Conservation (phyloP, 2,888 invertebrate species). For the Tenthredo distinguenda region DNA sequence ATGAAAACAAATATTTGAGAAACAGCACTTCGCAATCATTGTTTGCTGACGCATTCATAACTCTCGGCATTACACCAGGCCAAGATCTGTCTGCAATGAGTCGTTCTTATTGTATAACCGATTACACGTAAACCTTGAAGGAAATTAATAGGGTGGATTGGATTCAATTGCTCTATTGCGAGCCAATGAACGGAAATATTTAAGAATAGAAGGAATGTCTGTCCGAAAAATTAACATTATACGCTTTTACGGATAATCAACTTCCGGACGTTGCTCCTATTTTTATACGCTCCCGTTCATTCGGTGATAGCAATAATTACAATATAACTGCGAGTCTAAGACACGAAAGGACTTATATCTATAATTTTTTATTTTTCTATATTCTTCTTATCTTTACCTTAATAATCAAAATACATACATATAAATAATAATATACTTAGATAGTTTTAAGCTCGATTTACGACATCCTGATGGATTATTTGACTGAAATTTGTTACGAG, state of each 20-base stretch:
- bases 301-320: background rate
- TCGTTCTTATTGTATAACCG: conserved; percentile 20
- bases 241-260: conserved; percentile 15
- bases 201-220: background rate
- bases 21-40: conserved; percentile 20
- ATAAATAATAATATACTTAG: background rate
- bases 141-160: background rate
- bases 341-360: background rate
- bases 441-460: conserved; percentile 39
- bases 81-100: conserved; percentile 7
- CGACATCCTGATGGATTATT: conserved; percentile 38
- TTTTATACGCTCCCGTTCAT: background rate
- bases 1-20: conserved; percentile 37
- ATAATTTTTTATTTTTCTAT: background rate
- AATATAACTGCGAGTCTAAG: background rate
- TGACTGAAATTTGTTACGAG: conserved; percentile 41
- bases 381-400: background rate
- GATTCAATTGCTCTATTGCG: conserved; percentile 6
- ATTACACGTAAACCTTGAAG: conserved; percentile 27
- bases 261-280: background rate
- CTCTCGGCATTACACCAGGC: conserved; percentile 16
- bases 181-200: background rate
- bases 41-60: conserved; percentile 21
- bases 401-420: conserved; percentile 32
- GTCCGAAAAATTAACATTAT: background rate